Percentiles rank a stretch among this genome's conserved stretches.
These are phyloP conservation scores for Echinometra lucunter DNA, from an alignment of 53 echinoderm and acorn worm species.

Conservation along the genomic window DNA sequence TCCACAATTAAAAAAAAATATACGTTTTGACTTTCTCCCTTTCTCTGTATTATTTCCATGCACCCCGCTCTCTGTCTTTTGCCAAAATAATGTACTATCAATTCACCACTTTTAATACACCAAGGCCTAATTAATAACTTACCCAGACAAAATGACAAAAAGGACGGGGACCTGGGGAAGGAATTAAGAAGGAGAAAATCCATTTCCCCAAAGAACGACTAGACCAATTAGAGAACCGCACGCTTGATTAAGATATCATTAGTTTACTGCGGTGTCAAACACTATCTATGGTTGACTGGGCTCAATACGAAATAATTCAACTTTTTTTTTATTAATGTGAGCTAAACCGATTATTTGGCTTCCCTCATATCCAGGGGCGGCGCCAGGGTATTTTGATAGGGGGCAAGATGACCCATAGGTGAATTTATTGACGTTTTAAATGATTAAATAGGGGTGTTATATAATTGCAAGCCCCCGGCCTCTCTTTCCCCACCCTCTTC, in stretches of 20 bases:
- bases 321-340: not conserved
- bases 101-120: not conserved
- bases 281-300: not conserved
- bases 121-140: not conserved
- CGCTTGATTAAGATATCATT: conserved; percentile 51
- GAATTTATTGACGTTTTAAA: too few species aligned
- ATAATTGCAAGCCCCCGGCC: too few species aligned
- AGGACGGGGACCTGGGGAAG: not conserved
- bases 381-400: too few species aligned
- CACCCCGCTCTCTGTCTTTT: not conserved
- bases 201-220: not conserved
- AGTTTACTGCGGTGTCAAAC: not conserved
- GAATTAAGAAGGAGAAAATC: not conserved
- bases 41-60: not conserved
- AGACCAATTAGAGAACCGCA: conserved; percentile 34
- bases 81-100: not conserved
- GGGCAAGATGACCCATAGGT: too few species aligned
- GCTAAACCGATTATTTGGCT: not conserved
- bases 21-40: not conserved
- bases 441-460: too few species aligned
- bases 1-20: too few species aligned
- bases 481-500: too few species aligned
- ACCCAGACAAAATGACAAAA: not conserved
- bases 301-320: not conserved
- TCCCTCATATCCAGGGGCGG: not conserved